phyloP scores from a whole-genome alignment of 2,888 invertebrate species.

The Ophioninae sp. region DNA sequence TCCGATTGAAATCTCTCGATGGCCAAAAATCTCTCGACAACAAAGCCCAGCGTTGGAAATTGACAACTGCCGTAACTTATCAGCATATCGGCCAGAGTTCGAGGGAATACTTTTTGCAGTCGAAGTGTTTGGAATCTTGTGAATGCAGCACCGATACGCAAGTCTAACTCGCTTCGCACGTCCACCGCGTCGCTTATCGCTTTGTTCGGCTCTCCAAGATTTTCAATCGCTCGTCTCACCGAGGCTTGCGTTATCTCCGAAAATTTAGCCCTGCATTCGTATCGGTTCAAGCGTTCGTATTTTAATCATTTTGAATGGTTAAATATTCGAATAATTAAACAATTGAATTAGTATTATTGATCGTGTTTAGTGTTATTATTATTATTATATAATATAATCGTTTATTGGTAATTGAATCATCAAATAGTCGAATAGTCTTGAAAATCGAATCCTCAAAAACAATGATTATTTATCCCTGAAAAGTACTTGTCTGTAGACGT shows the following conservation, averaged over 20 bases:
- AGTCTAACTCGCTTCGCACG: conserved; percentile 93
- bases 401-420: no score
- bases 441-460: no score
- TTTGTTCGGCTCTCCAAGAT: conserved; percentile 90
- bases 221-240: conserved; percentile 89
- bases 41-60: conserved; percentile 99
- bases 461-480: no score
- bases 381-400: no score
- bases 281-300: background rate
- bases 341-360: no score
- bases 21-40: conserved; percentile 97
- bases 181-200: conserved; percentile 95
- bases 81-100: conserved; percentile 87
- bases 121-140: conserved; percentile 98
- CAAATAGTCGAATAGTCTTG: no score
- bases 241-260: conserved; percentile 97
- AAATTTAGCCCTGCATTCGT: conserved; percentile 89
- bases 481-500: no score
- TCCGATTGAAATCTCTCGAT: conserved; percentile 95
- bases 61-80: conserved; percentile 99
- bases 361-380: background rate
- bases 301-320: background rate
- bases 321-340: no score
- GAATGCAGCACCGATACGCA: conserved; percentile 98
- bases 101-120: conserved; percentile 90